Evolutionary conservation across 2,888 invertebrate species (phyloP).

Genomic region (Syritta pipiens): DNA sequence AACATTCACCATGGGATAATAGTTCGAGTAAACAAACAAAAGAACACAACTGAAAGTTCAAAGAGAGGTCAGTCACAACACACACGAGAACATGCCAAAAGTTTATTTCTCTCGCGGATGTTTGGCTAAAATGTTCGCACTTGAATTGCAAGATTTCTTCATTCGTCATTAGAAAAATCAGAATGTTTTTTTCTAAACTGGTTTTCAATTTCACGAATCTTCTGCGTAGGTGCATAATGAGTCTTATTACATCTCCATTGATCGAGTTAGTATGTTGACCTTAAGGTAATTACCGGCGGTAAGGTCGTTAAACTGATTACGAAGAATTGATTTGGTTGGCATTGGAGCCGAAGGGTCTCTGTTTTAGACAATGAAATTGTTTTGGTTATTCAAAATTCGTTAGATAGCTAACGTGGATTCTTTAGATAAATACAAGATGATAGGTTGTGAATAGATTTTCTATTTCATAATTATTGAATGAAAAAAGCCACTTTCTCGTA

Average conservation of each 20-base stretch:
- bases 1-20: too few relatives aligned
- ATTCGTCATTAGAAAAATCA: too few relatives aligned
- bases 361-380: constrained; percentile 19
- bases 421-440: neutral
- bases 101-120: too few relatives aligned
- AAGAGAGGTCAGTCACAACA: too few relatives aligned
- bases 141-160: too few relatives aligned
- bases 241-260: constrained; percentile 22
- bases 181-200: too few relatives aligned
- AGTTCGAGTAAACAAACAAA: too few relatives aligned
- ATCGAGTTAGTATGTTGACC: constrained; percentile 41
- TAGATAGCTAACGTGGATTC: too few relatives aligned
- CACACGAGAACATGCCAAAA: too few relatives aligned
- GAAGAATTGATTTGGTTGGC: constrained; percentile 24
- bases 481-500: neutral
- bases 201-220: neutral
- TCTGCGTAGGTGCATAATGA: neutral
- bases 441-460: neutral
- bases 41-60: too few relatives aligned
- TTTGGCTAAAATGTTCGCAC: too few relatives aligned
- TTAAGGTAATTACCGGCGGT: constrained; percentile 38
- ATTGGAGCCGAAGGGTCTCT: constrained; percentile 18
- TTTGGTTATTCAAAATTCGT: too few relatives aligned
- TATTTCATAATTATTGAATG: neutral
- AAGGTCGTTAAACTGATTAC: constrained; percentile 51